Evolutionary conservation across 2,113 vertebrate genomes (phyloP).

Genomic region (Fregata magnificens): DNA sequence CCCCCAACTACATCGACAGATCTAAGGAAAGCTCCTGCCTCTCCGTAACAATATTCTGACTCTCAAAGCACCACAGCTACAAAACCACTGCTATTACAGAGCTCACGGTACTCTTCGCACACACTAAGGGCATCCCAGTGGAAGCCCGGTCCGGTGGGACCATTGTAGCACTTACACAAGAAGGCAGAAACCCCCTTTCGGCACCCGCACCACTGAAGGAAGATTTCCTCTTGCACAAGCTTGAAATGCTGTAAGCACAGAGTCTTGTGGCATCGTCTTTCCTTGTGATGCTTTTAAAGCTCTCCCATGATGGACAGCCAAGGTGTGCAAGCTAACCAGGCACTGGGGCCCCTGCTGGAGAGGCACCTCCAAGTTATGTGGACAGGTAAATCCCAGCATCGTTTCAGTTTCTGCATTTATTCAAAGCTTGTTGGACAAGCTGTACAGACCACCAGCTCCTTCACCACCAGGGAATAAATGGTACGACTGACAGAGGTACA

Average conservation of each 20-base stretch:
- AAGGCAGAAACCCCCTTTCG: background rate
- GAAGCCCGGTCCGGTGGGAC: background rate
- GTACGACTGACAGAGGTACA: background rate
- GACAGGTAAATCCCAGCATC: background rate
- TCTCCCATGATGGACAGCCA: background rate
- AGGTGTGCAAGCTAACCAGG: background rate
- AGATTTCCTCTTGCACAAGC: background rate
- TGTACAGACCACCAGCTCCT: background rate
- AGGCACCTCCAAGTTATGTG: background rate
- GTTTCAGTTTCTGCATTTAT: background rate
- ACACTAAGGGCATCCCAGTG: background rate
- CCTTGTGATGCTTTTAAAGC: background rate
- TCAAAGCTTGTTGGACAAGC: background rate
- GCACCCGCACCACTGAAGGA: background rate
- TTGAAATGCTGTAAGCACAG: background rate
- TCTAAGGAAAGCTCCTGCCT: background rate
- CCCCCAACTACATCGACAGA: rapidly evolving
- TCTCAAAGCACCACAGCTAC: background rate
- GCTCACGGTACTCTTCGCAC: background rate
- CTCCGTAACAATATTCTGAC: background rate
- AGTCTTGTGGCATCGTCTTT: background rate
- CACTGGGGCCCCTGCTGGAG: background rate
- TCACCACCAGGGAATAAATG: background rate
- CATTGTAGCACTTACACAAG: background rate
- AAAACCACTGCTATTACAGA: background rate